Evolutionary conservation across 1,140 invertebrate species (phyloP), one percentile per base, ranked within the genome.

Genomic region (Onthophagus taurus): DNA sequence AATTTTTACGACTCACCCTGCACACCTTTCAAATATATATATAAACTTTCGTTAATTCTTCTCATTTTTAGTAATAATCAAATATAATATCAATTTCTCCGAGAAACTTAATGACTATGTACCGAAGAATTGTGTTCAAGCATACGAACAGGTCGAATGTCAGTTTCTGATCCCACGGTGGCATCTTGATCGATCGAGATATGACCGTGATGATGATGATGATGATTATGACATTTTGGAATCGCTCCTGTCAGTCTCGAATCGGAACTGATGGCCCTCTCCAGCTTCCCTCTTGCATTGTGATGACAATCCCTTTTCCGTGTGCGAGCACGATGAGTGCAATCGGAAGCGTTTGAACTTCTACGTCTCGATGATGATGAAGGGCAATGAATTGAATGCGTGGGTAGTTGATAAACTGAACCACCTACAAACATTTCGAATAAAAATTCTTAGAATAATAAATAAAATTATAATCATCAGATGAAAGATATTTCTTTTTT

Each of bases 331-430:
- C 58, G 44, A 17, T 58, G 57, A 16, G 60, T 55, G 16, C 53
- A 60, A 36, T 65, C 64, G 9, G 64, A 66, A 5, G 64, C 57
- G 34, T 66, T 64, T 0, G 64, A 66, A 44, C 58, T 65, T 7
- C 61, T 39, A 29, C 61, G 23, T 26, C 54, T 47, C 18, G 45
- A 31, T 17, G 37, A 46, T 7, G 35, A 31, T 17, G 31, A 52
- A 4, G 31, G 26, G 9, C 45, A 35, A 37, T 49, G 48, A 11
- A 20, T 11, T n/a, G 38, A 29, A 11, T 53, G 50, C 5, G 47
- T 44, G 5, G 55, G 42, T 9, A 60, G 31, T 29, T 57, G 52
- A 35, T 60, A 55, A 12, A 52, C 45, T 12, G 58, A 57, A 6
- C 53, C 55, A 17, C 54, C 52, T 54, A 13, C 2, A 2, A 13